phyloP scores from a whole-genome alignment of 2,113 vertebrate species.

The Neodontobutis hainanensis region DNA sequence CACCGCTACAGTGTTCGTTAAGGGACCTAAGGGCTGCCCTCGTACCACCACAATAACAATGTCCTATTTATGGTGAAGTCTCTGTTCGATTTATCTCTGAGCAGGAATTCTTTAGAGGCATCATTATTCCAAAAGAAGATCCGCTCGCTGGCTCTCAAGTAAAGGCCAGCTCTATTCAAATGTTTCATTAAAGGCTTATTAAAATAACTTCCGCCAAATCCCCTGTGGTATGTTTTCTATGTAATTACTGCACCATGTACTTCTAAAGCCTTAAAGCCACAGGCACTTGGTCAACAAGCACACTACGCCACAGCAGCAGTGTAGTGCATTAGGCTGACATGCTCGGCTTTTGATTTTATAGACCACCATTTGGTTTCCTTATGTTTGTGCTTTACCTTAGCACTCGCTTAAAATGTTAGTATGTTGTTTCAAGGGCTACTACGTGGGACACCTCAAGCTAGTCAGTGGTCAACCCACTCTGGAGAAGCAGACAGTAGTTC shows the following conservation, averaged over 20 bases:
- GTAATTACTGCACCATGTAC: slow-evolving; percentile 50
- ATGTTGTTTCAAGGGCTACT: too few relatives aligned
- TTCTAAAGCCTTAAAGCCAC: slow-evolving; percentile 38
- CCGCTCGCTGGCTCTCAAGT: slow-evolving; percentile 44
- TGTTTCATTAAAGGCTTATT: slow-evolving; percentile 71
- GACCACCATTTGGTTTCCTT: too few relatives aligned
- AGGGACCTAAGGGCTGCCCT: slow-evolving; percentile 15
- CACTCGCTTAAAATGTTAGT: too few relatives aligned
- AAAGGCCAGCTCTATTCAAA: slow-evolving; percentile 43
- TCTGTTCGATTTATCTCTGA: slow-evolving; percentile 31
- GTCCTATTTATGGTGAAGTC: slow-evolving; percentile 13
- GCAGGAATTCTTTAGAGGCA: slow-evolving; percentile 46
- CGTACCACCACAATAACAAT: slow-evolving; percentile 24
- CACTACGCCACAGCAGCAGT: neutral
- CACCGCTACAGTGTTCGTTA: neutral
- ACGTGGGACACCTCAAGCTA: too few relatives aligned
- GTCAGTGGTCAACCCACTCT: too few relatives aligned
- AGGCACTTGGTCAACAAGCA: slow-evolving; percentile 13
- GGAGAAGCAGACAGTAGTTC: too few relatives aligned
- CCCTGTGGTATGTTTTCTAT: slow-evolving; percentile 50
- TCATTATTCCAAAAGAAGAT: slow-evolving; percentile 44
- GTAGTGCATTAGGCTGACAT: too few relatives aligned
- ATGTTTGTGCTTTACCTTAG: too few relatives aligned
- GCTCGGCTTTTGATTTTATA: too few relatives aligned
- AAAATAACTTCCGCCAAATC: slow-evolving; percentile 64